Evolutionary conservation across 2,888 invertebrate species (phyloP).

Genomic region (Germaria angustata): DNA sequence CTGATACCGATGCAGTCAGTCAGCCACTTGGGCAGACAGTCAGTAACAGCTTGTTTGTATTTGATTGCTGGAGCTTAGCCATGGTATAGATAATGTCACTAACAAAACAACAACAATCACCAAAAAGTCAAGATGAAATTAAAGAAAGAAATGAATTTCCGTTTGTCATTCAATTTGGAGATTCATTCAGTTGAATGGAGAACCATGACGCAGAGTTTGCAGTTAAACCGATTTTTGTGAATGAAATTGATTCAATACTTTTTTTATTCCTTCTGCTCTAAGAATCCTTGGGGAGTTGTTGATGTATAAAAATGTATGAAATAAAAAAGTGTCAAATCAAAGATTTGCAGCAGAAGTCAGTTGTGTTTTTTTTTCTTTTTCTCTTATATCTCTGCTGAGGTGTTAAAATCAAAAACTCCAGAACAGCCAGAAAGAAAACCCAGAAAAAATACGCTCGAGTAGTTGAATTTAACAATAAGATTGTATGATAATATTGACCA

Average conservation of each 20-base stretch:
- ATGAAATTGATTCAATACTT: slow-evolving; percentile 61
- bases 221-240: slow-evolving; percentile 61
- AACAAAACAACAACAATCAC: slow-evolving; percentile 27
- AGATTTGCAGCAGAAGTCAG: slow-evolving; percentile 43
- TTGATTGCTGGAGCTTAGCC: slow-evolving; percentile 53
- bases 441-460: neutral
- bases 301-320: slow-evolving; percentile 34
- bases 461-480: slow-evolving; percentile 61
- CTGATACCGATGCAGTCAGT: neutral
- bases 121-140: slow-evolving; percentile 46
- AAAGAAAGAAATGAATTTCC: slow-evolving; percentile 43
- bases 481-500: slow-evolving; percentile 58
- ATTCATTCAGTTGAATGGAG: slow-evolving; percentile 56
- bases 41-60: slow-evolving; percentile 42
- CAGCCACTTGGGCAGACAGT: neutral
- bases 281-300: slow-evolving; percentile 56
- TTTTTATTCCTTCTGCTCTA: slow-evolving; percentile 19
- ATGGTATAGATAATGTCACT: slow-evolving; percentile 56
- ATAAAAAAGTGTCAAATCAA: slow-evolving; percentile 59
- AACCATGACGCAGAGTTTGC: slow-evolving; percentile 10
- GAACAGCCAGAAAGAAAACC: neutral
- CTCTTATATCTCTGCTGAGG: slow-evolving; percentile 18
- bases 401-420: slow-evolving; percentile 33
- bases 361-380: neutral
- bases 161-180: slow-evolving; percentile 61